Base-by-base conservation (phyloP, 1,140 invertebrate genomes). In the Lordiphosa collinella region DNA sequence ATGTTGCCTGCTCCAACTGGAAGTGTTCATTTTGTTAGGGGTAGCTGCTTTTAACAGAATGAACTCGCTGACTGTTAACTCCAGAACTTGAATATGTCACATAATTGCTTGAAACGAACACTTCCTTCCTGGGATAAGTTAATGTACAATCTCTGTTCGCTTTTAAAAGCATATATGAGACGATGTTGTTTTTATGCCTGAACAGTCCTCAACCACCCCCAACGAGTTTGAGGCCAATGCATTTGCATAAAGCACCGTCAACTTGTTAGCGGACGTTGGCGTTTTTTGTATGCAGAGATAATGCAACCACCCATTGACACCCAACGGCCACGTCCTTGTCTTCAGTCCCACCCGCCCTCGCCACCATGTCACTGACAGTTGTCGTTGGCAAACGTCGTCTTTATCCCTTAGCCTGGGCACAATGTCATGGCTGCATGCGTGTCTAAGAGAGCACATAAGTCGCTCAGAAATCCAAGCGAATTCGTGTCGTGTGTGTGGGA, bases 71-170 rank as follows among this genome's bases (percentile, higher is more conserved):
- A 4, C 18, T 18, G 18, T 18, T 13, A 61, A 40, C 1, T 8
- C 12, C 11, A 32, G 10, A 29, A 13, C n/a, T 12, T 10, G n/a
- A 38, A 34, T 5, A 5, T n/a, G 2, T 1, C 29, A 53, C 29
- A 48, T 22, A 10, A 8, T 32, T 0, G 34, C 1, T 12, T 37
- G 29, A 44, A 44, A 44, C n/a, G 41, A 44, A 31, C n/a, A 48
- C 40, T 47, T 52, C 25, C n/a, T 12, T 10, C 25, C 36, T 58
- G 70, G 62, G 66, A 78, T 72, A 84, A 78, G 78, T 82, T 84
- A 82, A 82, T 82, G 78, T 82, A 69, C 31, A 82, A 78, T 69
- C 59, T 82, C 78, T 84, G 78, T 82, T 84, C 78, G 44, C 37
- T 78, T 61, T 82, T 64, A 76, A 84, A 78, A 84, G 76, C 75